phyloP scores from a whole-genome alignment of 2,113 vertebrate genomes.

The Syrmaticus mikado region DNA sequence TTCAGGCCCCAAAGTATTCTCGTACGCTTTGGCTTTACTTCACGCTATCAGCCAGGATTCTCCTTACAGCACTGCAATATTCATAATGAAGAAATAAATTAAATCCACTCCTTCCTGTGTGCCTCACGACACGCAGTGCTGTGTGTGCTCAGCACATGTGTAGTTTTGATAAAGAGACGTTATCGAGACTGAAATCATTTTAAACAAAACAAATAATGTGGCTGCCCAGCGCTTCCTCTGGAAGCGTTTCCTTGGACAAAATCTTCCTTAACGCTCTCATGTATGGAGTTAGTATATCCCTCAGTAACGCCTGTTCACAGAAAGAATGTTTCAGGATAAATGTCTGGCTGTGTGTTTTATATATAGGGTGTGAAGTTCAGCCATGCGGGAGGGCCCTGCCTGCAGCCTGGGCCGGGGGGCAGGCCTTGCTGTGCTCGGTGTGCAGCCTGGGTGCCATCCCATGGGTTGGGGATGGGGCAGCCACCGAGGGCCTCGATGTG shows the following conservation, averaged over 20 bases:
- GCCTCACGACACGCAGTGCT: conserved; percentile 1
- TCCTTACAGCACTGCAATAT: background rate
- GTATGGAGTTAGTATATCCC: background rate
- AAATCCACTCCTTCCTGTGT: conserved; percentile 47
- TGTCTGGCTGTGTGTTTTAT: conserved; percentile 20
- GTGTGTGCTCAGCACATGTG: conserved; percentile 49
- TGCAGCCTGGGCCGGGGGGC: background rate
- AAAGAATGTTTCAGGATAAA: background rate
- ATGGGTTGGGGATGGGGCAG: too few species aligned
- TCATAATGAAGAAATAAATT: conserved; percentile 61
- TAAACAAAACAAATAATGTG: conserved; percentile 66
- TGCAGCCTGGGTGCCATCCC: too few species aligned
- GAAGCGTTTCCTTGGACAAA: conserved; percentile 45
- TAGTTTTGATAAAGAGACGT: conserved; percentile 56
- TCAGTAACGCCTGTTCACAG: background rate
- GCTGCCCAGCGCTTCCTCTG: conserved; percentile 62
- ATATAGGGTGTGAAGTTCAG: background rate
- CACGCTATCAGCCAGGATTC: background rate
- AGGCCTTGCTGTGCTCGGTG: background rate
- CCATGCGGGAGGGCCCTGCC: background rate
- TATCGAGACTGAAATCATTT: conserved; percentile 52
- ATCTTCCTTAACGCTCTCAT: conserved; percentile 14
- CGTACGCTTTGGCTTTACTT: conserved; percentile 39
- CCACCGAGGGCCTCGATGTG: background rate
- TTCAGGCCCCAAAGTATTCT: conserved; percentile 8